Percentiles rank a stretch among this genome's conserved stretches.
phyloP scores from a whole-genome alignment of 2,113 vertebrate genomes.

The Thamnophis sirtalis region DNA sequence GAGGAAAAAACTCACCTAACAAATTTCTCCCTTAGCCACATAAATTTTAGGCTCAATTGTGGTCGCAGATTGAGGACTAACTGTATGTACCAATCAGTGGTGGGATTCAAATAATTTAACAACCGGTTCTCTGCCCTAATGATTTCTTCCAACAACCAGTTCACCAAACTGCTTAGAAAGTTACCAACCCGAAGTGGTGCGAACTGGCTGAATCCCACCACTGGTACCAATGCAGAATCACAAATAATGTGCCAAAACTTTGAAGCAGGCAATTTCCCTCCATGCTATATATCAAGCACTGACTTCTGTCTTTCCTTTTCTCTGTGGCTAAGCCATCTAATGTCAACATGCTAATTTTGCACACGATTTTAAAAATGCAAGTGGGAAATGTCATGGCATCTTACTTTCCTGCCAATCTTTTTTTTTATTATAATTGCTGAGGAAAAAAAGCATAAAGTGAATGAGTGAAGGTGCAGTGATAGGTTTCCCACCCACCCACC shows the following conservation, averaged over 20 bases:
- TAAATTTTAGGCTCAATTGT: background rate
- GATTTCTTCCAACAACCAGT: no score
- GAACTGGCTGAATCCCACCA: no score
- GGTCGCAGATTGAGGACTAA: background rate
- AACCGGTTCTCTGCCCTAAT: no score
- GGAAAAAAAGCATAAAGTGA: background rate
- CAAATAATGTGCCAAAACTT: background rate
- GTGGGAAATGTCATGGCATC: background rate
- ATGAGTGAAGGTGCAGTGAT: background rate
- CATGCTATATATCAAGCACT: background rate
- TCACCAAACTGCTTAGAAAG: no score
- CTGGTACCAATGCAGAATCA: background rate
- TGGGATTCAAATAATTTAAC: no score
- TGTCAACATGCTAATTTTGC: background rate
- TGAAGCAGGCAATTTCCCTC: background rate
- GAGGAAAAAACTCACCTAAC: background rate
- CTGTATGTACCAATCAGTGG: background rate
- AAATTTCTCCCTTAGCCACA: background rate
- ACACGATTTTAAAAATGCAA: background rate
- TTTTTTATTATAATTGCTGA: background rate
- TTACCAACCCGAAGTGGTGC: no score
- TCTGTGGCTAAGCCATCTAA: background rate
- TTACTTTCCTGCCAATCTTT: background rate
- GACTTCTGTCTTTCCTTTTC: background rate
- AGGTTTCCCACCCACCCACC: background rate